These are phyloP conservation scores for Brachyhypopomus occidentalis DNA, from an alignment of 2,113 vertebrate genomes.

Conservation along the genomic window DNA sequence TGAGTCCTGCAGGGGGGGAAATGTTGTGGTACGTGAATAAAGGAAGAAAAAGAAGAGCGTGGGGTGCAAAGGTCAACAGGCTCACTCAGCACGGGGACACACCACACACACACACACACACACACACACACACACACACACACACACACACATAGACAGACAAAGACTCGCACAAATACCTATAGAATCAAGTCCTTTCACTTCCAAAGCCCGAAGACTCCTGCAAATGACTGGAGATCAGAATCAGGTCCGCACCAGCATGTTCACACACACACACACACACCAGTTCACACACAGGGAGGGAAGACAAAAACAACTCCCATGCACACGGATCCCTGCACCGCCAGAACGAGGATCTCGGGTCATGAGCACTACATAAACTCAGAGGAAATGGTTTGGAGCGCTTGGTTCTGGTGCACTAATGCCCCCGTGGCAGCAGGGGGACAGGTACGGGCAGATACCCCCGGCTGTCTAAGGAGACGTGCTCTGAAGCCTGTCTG, in stretches of 20 bases:
- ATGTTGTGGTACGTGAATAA: constrained; percentile 62
- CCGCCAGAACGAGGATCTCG: background rate
- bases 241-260: constrained; percentile 30
- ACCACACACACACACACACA: constrained; percentile 21
- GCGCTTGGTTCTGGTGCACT: constrained; percentile 19
- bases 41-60: constrained; percentile 18
- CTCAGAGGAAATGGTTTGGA: constrained; percentile 34
- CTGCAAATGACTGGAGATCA: constrained; percentile 17
- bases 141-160: background rate
- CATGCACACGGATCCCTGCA: background rate
- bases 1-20: constrained; percentile 47
- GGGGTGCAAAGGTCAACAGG: constrained; percentile 60
- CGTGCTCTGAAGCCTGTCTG: constrained; percentile 33
- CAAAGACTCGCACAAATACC: too few relatives aligned
- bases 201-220: background rate
- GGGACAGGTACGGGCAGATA: constrained; percentile 35
- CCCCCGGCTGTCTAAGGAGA: constrained; percentile 23
- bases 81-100: constrained; percentile 47
- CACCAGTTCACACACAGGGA: constrained; percentile 15
- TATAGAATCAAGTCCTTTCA: constrained; percentile 12
- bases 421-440: constrained; percentile 18
- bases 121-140: background rate
- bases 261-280: constrained; percentile 32
- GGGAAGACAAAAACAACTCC: background rate
- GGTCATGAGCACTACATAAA: constrained; percentile 42